These are phyloP conservation scores for Epicampocera succincta DNA, from an alignment of 2,888 invertebrate genomes.

Conservation along the genomic window DNA sequence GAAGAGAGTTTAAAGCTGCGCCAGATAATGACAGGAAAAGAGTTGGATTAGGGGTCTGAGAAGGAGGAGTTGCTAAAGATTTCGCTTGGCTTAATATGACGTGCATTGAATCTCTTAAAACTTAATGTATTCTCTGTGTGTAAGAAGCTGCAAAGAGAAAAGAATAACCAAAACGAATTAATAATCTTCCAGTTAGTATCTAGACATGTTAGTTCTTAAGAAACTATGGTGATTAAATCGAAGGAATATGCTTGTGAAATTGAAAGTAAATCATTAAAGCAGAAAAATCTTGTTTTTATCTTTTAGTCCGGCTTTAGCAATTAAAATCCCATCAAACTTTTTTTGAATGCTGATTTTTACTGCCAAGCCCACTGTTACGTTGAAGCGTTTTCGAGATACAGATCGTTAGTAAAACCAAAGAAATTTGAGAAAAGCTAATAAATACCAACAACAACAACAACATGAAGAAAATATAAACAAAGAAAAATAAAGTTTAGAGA, in stretches of 20 bases:
- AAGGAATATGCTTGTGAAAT: neutral
- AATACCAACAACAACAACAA: neutral
- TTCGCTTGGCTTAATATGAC: slow-evolving; percentile 42
- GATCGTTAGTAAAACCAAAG: slow-evolving; percentile 25
- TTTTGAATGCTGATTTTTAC: neutral
- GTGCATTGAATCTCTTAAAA: slow-evolving; percentile 65
- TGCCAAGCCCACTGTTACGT: slow-evolving; percentile 20
- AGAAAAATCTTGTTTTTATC: too few relatives aligned
- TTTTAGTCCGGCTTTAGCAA: neutral
- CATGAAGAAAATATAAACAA: slow-evolving; percentile 1
- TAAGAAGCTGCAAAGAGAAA: slow-evolving; percentile 61
- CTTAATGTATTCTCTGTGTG: slow-evolving; percentile 45
- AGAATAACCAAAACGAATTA: slow-evolving; percentile 27
- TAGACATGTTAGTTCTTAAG: neutral
- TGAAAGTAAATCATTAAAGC: too few relatives aligned
- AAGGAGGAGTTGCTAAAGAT: slow-evolving; percentile 53
- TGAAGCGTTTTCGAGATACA: slow-evolving; percentile 15
- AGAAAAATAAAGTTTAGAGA: slow-evolving; percentile 10
- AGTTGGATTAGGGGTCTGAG: slow-evolving; percentile 32
- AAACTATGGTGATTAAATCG: slow-evolving; percentile 6
- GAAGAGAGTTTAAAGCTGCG: slow-evolving; percentile 29
- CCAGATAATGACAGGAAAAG: slow-evolving; percentile 22
- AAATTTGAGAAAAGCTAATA: slow-evolving; percentile 35
- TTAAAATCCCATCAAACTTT: neutral
- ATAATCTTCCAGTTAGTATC: neutral